Conservation (phyloP, 2,888 invertebrate genomes). For the Nemurella pictetii region DNA sequence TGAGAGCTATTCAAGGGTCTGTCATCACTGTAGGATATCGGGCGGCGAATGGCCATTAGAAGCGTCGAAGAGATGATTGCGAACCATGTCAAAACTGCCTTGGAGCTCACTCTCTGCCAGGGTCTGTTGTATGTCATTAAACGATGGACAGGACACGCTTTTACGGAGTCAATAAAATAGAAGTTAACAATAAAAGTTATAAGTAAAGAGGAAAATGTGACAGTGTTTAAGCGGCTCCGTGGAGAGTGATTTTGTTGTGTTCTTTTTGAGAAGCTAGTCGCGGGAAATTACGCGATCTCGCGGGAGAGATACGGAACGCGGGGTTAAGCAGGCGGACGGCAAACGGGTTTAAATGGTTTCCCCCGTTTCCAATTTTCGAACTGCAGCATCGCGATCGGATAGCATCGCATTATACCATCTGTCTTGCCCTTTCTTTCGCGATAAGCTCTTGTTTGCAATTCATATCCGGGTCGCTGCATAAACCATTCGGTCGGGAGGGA, state of each 20-base stretch:
- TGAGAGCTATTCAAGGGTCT: slow-evolving; percentile 10
- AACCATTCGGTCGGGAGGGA: not conserved
- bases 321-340: not conserved
- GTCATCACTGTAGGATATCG: not conserved
- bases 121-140: not conserved
- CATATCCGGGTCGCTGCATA: not conserved
- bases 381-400: not conserved
- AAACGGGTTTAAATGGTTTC: not conserved
- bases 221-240: not conserved
- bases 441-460: not conserved
- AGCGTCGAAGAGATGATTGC: not conserved
- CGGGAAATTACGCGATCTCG: not conserved
- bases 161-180: not conserved
- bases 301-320: not conserved
- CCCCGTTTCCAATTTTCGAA: not conserved
- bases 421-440: not conserved
- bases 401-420: not conserved
- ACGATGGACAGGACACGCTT: not conserved
- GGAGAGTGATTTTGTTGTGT: not conserved
- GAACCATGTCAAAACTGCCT: slow-evolving; percentile 15
- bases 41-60: slow-evolving; percentile 19
- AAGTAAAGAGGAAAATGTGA: not conserved
- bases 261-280: not conserved
- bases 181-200: not conserved
- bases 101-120: not conserved